Conservation (phyloP, 2,888 invertebrate species). For the Drosophila longiperda region DNA sequence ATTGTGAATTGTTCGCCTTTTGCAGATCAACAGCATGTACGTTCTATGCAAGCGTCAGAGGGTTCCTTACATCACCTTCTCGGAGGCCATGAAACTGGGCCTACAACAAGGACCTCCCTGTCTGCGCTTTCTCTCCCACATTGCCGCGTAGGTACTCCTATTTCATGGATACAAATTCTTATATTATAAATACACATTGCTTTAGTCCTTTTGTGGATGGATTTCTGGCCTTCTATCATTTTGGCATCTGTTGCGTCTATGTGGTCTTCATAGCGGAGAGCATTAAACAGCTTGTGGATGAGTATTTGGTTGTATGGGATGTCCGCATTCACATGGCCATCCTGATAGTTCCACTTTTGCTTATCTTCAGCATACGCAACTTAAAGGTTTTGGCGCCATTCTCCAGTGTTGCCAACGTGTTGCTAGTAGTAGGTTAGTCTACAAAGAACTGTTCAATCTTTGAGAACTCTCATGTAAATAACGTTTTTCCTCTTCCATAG, state of each 20-base stretch:
- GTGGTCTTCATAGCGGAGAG: conserved; percentile 96
- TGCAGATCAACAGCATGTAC: conserved; percentile 82
- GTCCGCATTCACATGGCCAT: conserved; percentile 86
- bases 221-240: conserved; percentile 94
- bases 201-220: conserved; percentile 91
- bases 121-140: conserved; percentile 87
- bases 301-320: conserved; percentile 85
- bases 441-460: too few species aligned
- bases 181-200: background rate
- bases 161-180: background rate
- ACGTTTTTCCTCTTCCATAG: conserved; percentile 35
- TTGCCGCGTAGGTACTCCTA: conserved; percentile 84
- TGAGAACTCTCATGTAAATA: background rate
- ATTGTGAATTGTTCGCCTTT: background rate
- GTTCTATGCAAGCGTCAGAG: conserved; percentile 87
- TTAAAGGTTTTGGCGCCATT: conserved; percentile 95
- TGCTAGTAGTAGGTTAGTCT: conserved; percentile 89
- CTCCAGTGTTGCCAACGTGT: conserved; percentile 95
- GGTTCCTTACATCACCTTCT: conserved; percentile 92
- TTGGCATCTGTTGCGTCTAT: conserved; percentile 99
- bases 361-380: conserved; percentile 91
- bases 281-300: conserved; percentile 91
- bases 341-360: conserved; percentile 89
- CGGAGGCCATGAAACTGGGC: conserved; percentile 92
- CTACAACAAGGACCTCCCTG: conserved; percentile 90